Evolutionary conservation across 2,113 vertebrate species (phyloP).

Genomic region (Leuciscus idus): DNA sequence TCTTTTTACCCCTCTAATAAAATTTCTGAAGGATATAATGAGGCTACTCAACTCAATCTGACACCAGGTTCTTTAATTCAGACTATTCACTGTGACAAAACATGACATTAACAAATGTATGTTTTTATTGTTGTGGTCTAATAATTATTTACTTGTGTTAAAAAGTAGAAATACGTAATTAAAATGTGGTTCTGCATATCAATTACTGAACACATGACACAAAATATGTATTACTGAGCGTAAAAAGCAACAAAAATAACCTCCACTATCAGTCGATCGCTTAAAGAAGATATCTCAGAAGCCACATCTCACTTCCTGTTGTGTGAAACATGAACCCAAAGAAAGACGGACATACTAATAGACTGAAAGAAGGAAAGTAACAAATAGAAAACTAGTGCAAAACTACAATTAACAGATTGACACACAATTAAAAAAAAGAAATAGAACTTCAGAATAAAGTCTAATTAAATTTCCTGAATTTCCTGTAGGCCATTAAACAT

Average conservation of each 20-base stretch:
- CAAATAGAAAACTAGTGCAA: conserved; percentile 14
- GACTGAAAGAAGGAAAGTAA: conserved; percentile 16
- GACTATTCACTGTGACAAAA: background rate
- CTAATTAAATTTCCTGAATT: background rate
- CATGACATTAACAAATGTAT: background rate
- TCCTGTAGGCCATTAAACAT: conserved; percentile 12
- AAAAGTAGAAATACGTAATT: background rate
- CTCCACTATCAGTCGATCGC: background rate
- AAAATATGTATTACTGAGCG: background rate
- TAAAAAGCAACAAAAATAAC: background rate
- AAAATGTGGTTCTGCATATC: background rate
- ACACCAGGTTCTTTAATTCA: background rate
- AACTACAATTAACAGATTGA: conserved; percentile 33
- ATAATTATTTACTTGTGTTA: background rate
- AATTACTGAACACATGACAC: background rate
- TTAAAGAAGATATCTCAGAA: background rate
- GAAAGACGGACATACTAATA: conserved; percentile 14
- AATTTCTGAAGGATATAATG: conserved; percentile 23
- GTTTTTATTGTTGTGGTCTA: background rate
- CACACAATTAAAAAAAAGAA: conserved; percentile 30
- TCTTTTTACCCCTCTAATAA: conserved; percentile 39
- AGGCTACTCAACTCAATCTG: background rate
- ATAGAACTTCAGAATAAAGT: background rate
- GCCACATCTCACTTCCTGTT: conserved; percentile 3
- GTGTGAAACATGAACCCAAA: background rate